Conservation (phyloP, 2,888 invertebrate genomes). For the Desoria tigrina region DNA sequence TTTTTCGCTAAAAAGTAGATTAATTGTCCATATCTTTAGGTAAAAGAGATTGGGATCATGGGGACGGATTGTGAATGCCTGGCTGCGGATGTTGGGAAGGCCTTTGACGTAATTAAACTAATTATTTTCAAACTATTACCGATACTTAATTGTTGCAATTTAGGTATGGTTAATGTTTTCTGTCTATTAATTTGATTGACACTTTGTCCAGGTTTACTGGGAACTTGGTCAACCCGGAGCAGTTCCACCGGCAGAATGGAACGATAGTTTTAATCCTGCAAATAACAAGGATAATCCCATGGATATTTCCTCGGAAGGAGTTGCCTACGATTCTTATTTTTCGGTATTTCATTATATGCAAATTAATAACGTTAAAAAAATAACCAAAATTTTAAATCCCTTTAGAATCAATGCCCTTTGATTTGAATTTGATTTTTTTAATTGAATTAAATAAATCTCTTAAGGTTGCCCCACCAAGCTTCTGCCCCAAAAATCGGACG, state of each 20-base stretch:
- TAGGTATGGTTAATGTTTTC: not conserved
- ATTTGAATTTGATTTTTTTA: not conserved
- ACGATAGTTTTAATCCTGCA: constrained; percentile 62
- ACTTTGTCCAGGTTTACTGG: not conserved
- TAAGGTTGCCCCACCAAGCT: constrained; percentile 79
- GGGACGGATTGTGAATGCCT: constrained; percentile 60
- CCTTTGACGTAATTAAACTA: constrained; percentile 58
- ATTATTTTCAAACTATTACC: too few species aligned
- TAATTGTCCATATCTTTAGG: too few species aligned
- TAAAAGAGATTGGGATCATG: constrained; percentile 64
- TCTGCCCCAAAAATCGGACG: constrained; percentile 79
- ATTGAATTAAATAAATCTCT: constrained; percentile 30
- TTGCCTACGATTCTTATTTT: constrained; percentile 51
- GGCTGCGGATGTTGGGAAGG: constrained; percentile 60
- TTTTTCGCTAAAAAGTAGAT: too few species aligned
- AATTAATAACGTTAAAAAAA: too few species aligned
- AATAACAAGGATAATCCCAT: constrained; percentile 57
- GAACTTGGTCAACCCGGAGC: constrained; percentile 79
- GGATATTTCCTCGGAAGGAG: constrained; percentile 51
- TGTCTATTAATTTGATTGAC: not conserved
- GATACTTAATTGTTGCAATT: too few species aligned
- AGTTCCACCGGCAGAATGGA: constrained; percentile 68
- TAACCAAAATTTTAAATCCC: too few species aligned
- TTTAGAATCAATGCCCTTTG: too few species aligned
- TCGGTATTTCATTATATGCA: too few species aligned